Conservation (phyloP, 2,113 vertebrate genomes). For the Malurus melanocephalus region DNA sequence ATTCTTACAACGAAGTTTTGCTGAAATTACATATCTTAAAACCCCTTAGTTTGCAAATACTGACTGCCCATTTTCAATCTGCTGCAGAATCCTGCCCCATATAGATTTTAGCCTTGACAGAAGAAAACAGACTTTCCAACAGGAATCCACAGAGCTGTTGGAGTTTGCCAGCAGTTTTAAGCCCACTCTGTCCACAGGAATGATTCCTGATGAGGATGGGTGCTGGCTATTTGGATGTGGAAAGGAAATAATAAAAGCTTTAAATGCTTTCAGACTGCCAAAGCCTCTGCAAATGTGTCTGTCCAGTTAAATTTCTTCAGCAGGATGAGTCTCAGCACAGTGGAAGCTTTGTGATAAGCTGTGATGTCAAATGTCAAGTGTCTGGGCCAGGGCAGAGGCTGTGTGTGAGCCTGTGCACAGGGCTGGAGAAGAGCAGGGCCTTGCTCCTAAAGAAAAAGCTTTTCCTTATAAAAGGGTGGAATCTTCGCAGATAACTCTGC, state of each 20-base stretch:
- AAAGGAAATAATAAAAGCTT: background rate
- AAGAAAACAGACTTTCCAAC: background rate
- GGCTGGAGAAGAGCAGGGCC: background rate
- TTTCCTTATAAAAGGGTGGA: constrained; percentile 15
- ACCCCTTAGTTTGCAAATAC: background rate
- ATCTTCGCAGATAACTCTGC: background rate
- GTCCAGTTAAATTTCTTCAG: background rate
- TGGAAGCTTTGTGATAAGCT: background rate
- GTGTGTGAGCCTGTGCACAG: background rate
- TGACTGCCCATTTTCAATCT: background rate
- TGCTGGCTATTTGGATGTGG: background rate
- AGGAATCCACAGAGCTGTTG: rapidly evolving
- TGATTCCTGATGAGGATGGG: background rate
- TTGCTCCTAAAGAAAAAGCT: background rate
- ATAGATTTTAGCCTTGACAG: background rate
- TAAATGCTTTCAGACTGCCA: background rate
- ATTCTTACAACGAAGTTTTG: background rate
- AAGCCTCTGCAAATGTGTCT: background rate
- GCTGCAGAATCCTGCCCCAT: background rate
- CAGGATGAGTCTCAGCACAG: background rate
- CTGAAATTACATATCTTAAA: background rate
- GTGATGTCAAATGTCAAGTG: background rate
- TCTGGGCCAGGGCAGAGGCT: background rate
- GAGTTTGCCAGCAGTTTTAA: background rate
- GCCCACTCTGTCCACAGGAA: background rate